phyloP scores from a whole-genome alignment of 2,113 vertebrate genomes.

The Puffinus mauretanicus region DNA sequence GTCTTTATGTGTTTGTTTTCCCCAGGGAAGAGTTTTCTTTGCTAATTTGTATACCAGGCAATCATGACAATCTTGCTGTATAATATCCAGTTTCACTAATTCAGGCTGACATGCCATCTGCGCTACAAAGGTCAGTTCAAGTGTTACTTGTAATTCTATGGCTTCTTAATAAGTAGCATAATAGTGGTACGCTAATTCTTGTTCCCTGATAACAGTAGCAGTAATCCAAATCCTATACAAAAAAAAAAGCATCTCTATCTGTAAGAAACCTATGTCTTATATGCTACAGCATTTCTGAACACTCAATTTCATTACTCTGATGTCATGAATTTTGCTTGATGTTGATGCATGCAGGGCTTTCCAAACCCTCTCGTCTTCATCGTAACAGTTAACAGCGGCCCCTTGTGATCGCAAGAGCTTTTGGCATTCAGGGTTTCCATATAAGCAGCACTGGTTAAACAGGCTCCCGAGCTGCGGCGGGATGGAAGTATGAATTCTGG shows the following conservation, averaged over 20 bases:
- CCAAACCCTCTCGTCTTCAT: background rate
- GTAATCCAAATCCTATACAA: background rate
- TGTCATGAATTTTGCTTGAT: background rate
- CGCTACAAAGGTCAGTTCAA: background rate
- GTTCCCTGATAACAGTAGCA: background rate
- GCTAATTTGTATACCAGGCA: background rate
- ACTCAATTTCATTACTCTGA: background rate
- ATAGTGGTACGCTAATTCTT: rapidly evolving
- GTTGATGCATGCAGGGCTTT: background rate
- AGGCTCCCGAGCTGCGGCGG: background rate
- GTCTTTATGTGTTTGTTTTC: background rate
- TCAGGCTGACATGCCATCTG: conserved; percentile 22
- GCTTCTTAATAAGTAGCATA: background rate
- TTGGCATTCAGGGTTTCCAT: rapidly evolving
- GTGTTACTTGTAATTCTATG: background rate
- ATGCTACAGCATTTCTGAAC: background rate
- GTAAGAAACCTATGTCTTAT: background rate
- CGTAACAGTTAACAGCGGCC: background rate
- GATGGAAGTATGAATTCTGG: background rate
- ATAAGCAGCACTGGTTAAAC: rapidly evolving
- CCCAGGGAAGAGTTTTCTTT: background rate
- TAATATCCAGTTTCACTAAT: background rate
- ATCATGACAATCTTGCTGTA: background rate
- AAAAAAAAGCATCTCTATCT: background rate
- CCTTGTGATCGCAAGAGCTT: background rate